Percentiles rank a stretch among this genome's conserved stretches.
phyloP scores from a whole-genome alignment of 2,113 vertebrate genomes.

The Otus sunia region DNA sequence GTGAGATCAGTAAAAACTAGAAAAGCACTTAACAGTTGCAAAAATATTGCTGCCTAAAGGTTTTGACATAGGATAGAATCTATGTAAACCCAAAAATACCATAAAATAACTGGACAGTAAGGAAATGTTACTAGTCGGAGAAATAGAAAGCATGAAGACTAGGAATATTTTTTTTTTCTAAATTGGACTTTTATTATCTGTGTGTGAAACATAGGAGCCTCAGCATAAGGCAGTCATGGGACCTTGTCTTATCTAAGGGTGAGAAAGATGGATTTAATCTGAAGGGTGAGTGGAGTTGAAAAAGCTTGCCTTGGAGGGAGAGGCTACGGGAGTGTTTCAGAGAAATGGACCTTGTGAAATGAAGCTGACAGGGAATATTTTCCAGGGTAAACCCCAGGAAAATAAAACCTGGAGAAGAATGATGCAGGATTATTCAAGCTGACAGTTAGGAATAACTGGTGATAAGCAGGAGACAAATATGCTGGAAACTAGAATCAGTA shows the following conservation, averaged over 20 bases:
- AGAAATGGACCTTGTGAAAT: not conserved
- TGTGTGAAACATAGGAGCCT: not conserved
- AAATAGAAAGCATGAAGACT: not conserved
- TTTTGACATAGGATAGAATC: not conserved
- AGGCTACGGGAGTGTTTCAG: not conserved
- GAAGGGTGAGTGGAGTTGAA: not conserved
- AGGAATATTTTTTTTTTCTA: not conserved
- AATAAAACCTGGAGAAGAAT: not conserved
- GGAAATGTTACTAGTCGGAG: not conserved
- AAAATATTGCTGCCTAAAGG: not conserved
- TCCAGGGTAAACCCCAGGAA: not conserved
- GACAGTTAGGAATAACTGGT: not conserved
- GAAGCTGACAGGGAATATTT: not conserved
- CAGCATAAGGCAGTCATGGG: not conserved
- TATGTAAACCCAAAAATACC: not conserved
- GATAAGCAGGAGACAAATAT: not conserved
- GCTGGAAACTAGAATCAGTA: not conserved
- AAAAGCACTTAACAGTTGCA: not conserved
- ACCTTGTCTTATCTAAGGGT: not conserved
- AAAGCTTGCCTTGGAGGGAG: not conserved
- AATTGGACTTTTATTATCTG: not conserved
- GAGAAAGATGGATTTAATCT: not conserved
- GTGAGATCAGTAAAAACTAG: not conserved
- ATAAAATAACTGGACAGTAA: not conserved
- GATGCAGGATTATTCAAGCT: not conserved